Percentiles rank a stretch among this genome's conserved stretches.
Conservation (phyloP, 35 echinoderm and acorn worm genomes). For the Apostichopus japonicus region DNA sequence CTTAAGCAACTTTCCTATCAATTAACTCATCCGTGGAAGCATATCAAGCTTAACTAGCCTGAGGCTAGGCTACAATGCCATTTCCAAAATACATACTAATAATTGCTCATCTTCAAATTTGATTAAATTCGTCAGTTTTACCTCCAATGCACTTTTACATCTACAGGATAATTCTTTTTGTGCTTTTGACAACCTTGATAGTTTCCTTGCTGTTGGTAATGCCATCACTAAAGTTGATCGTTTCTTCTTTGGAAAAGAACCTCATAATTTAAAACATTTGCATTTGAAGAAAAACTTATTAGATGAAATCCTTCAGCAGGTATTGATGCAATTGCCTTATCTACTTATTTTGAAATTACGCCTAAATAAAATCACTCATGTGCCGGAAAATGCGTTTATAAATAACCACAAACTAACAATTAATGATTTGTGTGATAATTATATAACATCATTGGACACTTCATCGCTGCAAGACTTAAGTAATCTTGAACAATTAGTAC, state of each 20-base stretch:
- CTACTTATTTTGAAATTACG: background rate
- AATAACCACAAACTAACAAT: background rate
- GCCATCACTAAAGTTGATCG: background rate
- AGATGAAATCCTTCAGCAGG: background rate
- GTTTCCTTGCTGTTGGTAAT: background rate
- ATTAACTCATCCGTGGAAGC: background rate
- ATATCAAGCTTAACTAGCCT: background rate
- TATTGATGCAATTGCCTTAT: background rate
- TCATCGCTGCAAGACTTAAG: background rate
- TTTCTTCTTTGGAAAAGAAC: background rate
- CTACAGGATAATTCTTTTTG: background rate
- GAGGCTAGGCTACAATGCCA: background rate
- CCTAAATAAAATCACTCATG: background rate
- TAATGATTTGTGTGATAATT: background rate
- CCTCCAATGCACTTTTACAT: background rate
- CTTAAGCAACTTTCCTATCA: background rate
- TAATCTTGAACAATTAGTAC: background rate
- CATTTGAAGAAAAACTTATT: background rate
- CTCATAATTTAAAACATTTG: background rate
- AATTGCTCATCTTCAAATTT: background rate
- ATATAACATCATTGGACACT: background rate
- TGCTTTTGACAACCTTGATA: background rate
- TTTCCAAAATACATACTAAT: background rate
- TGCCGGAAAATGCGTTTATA: background rate
- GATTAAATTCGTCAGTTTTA: background rate